These are phyloP conservation scores for Rhinopomastus cyanomelas DNA, from an alignment of 2,113 vertebrate species.

Conservation along the genomic window DNA sequence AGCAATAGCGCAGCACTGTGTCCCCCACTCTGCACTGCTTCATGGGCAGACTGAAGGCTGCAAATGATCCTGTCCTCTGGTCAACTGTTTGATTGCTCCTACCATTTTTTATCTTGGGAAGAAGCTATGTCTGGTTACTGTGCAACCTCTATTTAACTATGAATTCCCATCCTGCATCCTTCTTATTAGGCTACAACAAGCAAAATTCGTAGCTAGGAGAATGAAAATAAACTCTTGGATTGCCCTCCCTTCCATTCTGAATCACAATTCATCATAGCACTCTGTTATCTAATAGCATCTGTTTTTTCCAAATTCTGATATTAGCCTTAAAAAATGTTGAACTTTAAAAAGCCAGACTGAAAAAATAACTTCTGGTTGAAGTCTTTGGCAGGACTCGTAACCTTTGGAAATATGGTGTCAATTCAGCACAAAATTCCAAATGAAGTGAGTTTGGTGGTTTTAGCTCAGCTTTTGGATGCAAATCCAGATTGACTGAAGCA, in stretches of 20 bases:
- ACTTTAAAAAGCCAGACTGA: conserved; percentile 61
- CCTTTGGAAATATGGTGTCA: conserved; percentile 70
- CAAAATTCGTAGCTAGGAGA: conserved; percentile 30
- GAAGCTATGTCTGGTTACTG: background rate
- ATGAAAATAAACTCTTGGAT: background rate
- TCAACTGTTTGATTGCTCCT: background rate
- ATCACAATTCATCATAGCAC: conserved; percentile 46
- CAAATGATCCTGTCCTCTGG: background rate
- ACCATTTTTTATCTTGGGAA: background rate
- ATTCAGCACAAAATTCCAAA: conserved; percentile 44
- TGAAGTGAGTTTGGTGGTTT: conserved; percentile 66
- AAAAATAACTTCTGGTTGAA: conserved; percentile 67
- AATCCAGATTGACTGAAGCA: conserved; percentile 43
- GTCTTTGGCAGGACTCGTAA: conserved; percentile 56
- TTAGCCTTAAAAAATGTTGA: conserved; percentile 61
- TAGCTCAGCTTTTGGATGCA: conserved; percentile 63
- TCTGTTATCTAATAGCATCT: conserved; percentile 40
- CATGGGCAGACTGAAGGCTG: background rate
- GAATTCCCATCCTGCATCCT: background rate
- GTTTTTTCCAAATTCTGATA: conserved; percentile 62
- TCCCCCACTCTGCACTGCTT: background rate
- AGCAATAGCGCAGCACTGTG: background rate
- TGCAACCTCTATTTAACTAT: background rate
- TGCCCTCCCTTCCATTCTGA: conserved; percentile 18
- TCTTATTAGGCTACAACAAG: background rate